Base-by-base conservation (phyloP, 2,888 invertebrate species). In the Drosophila subsilvestris region DNA sequence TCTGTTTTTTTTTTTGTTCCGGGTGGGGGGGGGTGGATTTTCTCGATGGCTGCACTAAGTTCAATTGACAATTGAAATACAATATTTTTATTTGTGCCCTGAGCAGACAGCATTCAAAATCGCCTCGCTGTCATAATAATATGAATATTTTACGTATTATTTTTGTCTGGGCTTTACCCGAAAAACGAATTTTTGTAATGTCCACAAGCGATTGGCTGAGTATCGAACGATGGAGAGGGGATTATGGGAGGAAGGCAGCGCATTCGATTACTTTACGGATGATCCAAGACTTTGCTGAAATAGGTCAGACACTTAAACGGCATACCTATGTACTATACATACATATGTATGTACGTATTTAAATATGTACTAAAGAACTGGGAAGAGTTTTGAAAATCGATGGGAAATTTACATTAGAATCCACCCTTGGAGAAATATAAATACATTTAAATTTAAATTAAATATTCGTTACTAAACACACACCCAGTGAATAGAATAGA, bases 31-130 rank as follows among this genome's bases (percentile, higher is more conserved):
- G 63, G 63, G 63, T 18, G 65, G 63, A 43, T 78, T 82, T 82
- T 77, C 60, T 62, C 62, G 69, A 63, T 73, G 67, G 54, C 58
- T 86, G 85, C 82, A 81, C 78, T 63, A 63, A 63, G 69, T 63
- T 80, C 81, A 75, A 83, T 80, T 83, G 75, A 63, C 86, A 79
- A 86, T 84, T 74, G 86, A 84, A 88, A 86, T 80, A 84, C 81
- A 88, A 88, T 85, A 85, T 84, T 75, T 71, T 70, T 72, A 55
- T 72, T 74, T 67, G 56, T 71, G 37, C 37, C 54, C 50, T 14
- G 20, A 2, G 50, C 32, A 47, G 45, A 29, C 32, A 50, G 54
- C 25, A 32, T 32, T 32, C 32, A 32, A 56, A 51, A 73, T 32
- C 20, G 54, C 63, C 61, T 29, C 18, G 45, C 74, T 55, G 56